Evolutionary conservation across 2,113 vertebrate species (phyloP).

Genomic region (Lathamus discolor): DNA sequence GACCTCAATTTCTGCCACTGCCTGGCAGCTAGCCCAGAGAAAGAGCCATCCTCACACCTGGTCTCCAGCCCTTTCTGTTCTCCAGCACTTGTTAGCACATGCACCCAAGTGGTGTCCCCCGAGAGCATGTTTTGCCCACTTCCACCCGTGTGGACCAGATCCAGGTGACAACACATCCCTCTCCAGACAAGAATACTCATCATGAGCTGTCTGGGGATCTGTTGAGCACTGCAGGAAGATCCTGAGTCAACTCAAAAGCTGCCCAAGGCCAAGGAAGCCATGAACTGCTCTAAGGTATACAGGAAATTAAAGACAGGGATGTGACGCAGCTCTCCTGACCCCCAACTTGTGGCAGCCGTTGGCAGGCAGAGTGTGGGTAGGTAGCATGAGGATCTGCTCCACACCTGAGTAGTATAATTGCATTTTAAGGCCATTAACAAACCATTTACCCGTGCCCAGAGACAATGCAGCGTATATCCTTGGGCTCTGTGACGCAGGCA

Average conservation of each 20-base stretch:
- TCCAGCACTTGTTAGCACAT: fast-evolving
- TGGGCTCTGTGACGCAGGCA: neutral
- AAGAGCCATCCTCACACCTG: neutral
- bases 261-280: neutral
- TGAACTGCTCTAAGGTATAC: neutral
- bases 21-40: neutral
- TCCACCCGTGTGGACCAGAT: neutral
- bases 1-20: neutral
- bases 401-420: neutral
- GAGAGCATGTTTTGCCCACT: neutral
- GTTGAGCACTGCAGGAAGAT: neutral
- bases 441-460: neutral
- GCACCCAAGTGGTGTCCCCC: too few species aligned
- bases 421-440: neutral
- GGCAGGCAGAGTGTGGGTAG: neutral
- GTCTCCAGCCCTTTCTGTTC: neutral
- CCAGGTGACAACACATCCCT: neutral
- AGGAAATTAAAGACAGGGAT: neutral
- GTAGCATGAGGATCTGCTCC: neutral
- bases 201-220: neutral
- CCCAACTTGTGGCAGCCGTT: neutral
- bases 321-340: neutral
- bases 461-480: fast-evolving
- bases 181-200: neutral
- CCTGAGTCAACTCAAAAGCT: neutral